Evolutionary conservation across 2,888 invertebrate species (phyloP).

Genomic region (Dasysyrphus tricinctus): DNA sequence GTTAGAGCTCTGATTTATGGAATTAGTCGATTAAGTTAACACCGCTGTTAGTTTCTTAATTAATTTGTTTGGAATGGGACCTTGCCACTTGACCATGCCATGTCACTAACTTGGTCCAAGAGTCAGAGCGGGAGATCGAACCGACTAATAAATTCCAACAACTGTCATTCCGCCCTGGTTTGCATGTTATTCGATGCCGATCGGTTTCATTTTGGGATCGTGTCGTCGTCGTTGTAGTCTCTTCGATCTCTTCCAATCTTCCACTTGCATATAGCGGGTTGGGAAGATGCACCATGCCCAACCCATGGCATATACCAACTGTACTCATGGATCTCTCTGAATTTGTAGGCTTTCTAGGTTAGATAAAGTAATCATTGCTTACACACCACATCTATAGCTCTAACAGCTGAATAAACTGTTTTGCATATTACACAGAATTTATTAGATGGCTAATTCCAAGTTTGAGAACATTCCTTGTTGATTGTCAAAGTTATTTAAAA

Average conservation of each 20-base stretch:
- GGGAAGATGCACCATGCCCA: conserved; percentile 11
- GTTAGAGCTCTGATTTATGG: conserved; percentile 75
- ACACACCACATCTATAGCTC: background rate
- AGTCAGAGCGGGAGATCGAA: conserved; percentile 31
- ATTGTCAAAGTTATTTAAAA: conserved; percentile 63
- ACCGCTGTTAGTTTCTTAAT: conserved; percentile 75
- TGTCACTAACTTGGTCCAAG: conserved; percentile 54
- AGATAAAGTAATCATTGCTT: conserved; percentile 36
- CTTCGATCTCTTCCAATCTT: background rate
- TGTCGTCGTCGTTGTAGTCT: background rate
- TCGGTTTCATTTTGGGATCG: conserved; percentile 66
- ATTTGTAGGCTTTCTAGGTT: conserved; percentile 15
- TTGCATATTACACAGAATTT: conserved; percentile 65
- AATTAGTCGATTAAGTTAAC: conserved; percentile 75
- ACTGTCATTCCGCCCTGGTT: conserved; percentile 67
- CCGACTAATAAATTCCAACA: conserved; percentile 66
- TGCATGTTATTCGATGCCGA: conserved; percentile 74
- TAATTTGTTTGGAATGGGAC: conserved; percentile 74
- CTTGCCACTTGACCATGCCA: conserved; percentile 75
- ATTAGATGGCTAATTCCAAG: conserved; percentile 64
- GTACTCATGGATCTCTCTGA: conserved; percentile 17
- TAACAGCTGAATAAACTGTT: conserved; percentile 58
- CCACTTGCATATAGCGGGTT: background rate
- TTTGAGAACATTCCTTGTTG: conserved; percentile 47
- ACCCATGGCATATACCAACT: background rate